These are phyloP conservation scores for Luehdorfia chinensis DNA, from an alignment of 1,140 invertebrate genomes.

Conservation along the genomic window DNA sequence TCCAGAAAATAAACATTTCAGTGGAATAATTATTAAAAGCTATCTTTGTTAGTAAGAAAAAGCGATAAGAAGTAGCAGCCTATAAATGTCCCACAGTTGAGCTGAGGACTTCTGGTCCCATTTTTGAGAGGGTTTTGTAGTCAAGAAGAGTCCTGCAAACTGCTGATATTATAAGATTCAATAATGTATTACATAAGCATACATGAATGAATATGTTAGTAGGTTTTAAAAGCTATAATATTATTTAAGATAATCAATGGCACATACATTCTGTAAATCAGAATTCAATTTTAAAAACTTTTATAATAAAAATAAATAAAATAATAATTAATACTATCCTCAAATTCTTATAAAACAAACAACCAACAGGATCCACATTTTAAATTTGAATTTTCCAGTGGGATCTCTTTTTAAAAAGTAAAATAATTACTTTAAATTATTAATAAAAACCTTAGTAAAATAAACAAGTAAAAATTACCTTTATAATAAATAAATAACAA, in stretches of 20 bases:
- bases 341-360: neutral
- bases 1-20: too few species aligned
- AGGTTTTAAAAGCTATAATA: conserved; percentile 12
- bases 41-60: too few species aligned
- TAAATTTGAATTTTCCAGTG: neutral
- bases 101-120: too few species aligned
- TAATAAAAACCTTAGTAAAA: too few species aligned
- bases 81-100: too few species aligned
- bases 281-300: conserved; percentile 8
- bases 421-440: conserved; percentile 10
- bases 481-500: conserved; percentile 35
- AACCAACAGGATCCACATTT: neutral
- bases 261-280: too few species aligned
- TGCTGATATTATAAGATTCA: neutral
- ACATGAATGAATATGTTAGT: conserved; percentile 5
- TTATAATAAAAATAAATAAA: conserved; percentile 6
- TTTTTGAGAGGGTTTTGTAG: too few species aligned
- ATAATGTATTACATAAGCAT: neutral
- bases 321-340: conserved; percentile 14
- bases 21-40: too few species aligned
- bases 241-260: conserved; percentile 24
- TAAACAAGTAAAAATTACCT: conserved; percentile 25
- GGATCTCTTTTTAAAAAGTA: conserved; percentile 2
- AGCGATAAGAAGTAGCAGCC: too few species aligned
- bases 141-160: too few species aligned